Evolutionary conservation across 2,113 vertebrate genomes (phyloP).

Genomic region (Leiothrix lutea): DNA sequence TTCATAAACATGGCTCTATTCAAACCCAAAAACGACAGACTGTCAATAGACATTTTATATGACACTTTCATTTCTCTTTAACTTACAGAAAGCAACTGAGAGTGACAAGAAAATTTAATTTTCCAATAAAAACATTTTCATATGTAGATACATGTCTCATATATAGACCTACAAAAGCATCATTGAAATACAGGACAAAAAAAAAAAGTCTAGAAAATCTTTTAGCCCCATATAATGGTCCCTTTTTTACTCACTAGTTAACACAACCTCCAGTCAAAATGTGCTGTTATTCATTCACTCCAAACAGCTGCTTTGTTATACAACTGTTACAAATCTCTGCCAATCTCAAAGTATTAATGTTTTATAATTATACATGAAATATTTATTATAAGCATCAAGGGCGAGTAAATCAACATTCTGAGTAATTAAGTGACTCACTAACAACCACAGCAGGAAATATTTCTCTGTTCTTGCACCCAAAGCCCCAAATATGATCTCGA

Average conservation of each 20-base stretch:
- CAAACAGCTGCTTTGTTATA: neutral
- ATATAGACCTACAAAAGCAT: neutral
- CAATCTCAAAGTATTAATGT: neutral
- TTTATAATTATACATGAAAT: constrained; percentile 27
- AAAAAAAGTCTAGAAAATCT: neutral
- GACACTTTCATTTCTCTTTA: neutral
- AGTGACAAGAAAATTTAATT: neutral
- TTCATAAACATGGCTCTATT: neutral
- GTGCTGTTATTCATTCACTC: neutral
- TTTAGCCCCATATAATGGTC: neutral
- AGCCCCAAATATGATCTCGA: neutral
- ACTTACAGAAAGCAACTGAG: neutral
- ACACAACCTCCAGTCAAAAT: neutral
- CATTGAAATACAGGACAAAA: neutral
- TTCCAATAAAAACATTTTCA: neutral
- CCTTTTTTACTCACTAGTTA: neutral
- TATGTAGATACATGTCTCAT: neutral
- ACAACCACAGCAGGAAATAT: neutral
- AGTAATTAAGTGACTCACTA: neutral
- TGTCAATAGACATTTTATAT: neutral
- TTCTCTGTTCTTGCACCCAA: neutral
- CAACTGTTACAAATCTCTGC: neutral
- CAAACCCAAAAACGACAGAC: neutral
- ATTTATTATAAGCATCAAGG: constrained; percentile 1
- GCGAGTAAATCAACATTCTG: neutral